These are phyloP conservation scores for Pteropus alecto DNA, from an alignment of 2,113 vertebrate species.

Conservation along the genomic window DNA sequence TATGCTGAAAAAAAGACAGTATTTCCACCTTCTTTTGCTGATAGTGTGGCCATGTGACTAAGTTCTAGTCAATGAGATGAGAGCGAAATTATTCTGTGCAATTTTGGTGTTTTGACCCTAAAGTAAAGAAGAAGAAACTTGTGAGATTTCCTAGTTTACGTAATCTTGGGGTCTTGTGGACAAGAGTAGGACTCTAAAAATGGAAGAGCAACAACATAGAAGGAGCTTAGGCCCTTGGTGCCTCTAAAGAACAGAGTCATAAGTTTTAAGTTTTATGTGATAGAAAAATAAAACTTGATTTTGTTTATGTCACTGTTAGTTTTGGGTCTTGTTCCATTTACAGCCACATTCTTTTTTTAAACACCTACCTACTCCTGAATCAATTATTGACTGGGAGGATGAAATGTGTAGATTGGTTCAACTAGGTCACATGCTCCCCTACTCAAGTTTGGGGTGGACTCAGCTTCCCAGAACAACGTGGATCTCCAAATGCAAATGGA, in stretches of 20 bases:
- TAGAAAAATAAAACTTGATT: not conserved
- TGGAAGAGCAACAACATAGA: not conserved
- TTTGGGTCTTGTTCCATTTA: not conserved
- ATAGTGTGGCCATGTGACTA: not conserved
- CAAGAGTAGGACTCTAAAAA: not conserved
- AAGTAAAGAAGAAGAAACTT: not conserved
- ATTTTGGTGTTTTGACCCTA: not conserved
- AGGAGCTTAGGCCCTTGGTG: not conserved
- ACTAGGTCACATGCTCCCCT: not conserved
- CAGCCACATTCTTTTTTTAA: not conserved
- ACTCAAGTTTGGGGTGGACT: not conserved
- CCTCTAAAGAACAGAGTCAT: not conserved
- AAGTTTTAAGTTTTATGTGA: not conserved
- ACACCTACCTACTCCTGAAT: not conserved
- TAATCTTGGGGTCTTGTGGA: not conserved
- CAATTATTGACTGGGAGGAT: not conserved
- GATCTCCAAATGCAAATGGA: not conserved
- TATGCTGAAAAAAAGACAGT: not conserved
- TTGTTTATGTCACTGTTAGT: not conserved
- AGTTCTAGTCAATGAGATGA: not conserved
- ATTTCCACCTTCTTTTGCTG: not conserved
- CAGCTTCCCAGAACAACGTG: not conserved
- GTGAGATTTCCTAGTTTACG: not conserved
- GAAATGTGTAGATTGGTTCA: not conserved
- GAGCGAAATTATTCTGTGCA: not conserved